Conservation (phyloP, 1,140 invertebrate species). For the Tetragonula clypearis region DNA sequence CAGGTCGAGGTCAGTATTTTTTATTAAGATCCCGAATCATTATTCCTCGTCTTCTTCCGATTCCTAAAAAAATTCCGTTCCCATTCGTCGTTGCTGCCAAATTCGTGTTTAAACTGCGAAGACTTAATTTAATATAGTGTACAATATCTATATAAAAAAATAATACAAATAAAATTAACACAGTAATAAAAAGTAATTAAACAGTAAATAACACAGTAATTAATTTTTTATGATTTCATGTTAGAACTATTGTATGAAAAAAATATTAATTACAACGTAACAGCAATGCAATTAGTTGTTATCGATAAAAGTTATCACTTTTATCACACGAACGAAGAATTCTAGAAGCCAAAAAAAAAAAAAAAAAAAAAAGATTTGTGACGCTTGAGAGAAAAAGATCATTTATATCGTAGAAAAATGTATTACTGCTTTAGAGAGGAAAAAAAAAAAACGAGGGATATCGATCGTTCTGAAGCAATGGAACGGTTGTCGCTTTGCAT, state of each 20-base stretch:
- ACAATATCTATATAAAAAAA: too few species aligned
- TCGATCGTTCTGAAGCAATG: neutral
- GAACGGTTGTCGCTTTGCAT: constrained; percentile 8
- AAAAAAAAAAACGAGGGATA: neutral
- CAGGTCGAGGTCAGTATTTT: constrained; percentile 71
- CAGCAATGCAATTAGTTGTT: too few species aligned
- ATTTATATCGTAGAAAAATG: neutral
- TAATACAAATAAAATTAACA: too few species aligned
- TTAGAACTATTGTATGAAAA: too few species aligned
- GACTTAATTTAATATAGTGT: neutral
- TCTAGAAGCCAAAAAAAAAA: too few species aligned
- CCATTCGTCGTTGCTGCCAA: neutral
- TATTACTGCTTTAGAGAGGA: neutral
- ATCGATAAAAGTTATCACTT: too few species aligned
- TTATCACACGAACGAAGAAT: too few species aligned
- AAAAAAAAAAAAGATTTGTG: too few species aligned
- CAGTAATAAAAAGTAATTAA: too few species aligned
- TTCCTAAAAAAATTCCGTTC: neutral
- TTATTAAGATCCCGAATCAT: neutral
- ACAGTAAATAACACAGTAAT: neutral
- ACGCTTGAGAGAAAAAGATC: neutral
- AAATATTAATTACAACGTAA: too few species aligned
- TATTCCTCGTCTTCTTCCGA: neutral
- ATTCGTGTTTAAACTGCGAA: neutral
- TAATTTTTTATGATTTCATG: neutral